Conservation (phyloP, 2,888 invertebrate genomes). For the Anorthoa munda region DNA sequence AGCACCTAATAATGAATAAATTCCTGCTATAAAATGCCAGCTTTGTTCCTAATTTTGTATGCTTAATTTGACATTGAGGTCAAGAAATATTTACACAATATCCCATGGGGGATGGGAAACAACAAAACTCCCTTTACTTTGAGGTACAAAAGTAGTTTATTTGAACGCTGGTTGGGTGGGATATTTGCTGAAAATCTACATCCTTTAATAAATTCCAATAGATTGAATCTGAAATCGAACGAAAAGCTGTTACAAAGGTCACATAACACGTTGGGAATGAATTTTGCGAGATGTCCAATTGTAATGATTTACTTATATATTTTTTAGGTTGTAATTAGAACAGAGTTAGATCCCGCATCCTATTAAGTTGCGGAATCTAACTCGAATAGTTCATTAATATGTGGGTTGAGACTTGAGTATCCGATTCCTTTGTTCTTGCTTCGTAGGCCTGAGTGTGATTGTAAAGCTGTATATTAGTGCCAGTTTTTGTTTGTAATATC, state of each 20-base stretch:
- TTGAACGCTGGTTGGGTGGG: slow-evolving; percentile 14
- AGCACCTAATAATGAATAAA: slow-evolving; percentile 49
- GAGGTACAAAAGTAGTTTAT: slow-evolving; percentile 2
- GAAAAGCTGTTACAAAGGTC: slow-evolving; percentile 47
- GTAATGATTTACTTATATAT: slow-evolving; percentile 34
- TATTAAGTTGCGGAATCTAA: slow-evolving; percentile 37
- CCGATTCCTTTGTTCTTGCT: slow-evolving; percentile 62
- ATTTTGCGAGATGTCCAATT: slow-evolving; percentile 29
- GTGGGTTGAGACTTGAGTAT: slow-evolving; percentile 49
- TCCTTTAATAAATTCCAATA: slow-evolving; percentile 5
- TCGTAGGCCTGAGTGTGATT: slow-evolving; percentile 59
- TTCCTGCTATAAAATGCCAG: slow-evolving; percentile 54
- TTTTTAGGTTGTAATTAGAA: slow-evolving; percentile 39
- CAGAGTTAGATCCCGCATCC: slow-evolving; percentile 7
- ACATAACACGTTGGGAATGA: slow-evolving; percentile 44
- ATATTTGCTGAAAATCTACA: slow-evolving; percentile 5
- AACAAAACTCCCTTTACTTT: slow-evolving; percentile 22
- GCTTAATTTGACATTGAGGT: slow-evolving; percentile 64
- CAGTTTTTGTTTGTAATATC: slow-evolving; percentile 58
- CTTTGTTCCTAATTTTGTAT: slow-evolving; percentile 61
- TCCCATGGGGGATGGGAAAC: slow-evolving; percentile 33
- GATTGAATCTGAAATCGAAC: slow-evolving; percentile 29
- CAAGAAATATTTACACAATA: slow-evolving; percentile 62
- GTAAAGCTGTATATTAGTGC: slow-evolving; percentile 61
- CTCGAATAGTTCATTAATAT: slow-evolving; percentile 43